A percentile compares a stretch with the other conserved stretches of the same genome.
Evolutionary conservation across 2,113 vertebrate species (phyloP).

Genomic region (Peromyscus leucopus): DNA sequence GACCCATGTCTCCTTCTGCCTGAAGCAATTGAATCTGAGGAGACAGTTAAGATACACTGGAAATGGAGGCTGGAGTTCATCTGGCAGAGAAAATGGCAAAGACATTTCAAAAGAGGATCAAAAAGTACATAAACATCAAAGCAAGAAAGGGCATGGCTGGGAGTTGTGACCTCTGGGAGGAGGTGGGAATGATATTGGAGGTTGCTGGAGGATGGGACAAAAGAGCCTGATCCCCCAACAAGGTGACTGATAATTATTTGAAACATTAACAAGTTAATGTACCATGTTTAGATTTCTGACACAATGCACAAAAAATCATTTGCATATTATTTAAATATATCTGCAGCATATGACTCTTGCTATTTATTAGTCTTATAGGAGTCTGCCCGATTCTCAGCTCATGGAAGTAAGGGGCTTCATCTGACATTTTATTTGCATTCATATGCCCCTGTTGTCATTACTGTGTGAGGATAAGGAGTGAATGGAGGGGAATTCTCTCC

Average conservation of each 20-base stretch:
- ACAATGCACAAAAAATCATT: neutral
- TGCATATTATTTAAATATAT: neutral
- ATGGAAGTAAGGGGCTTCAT: neutral
- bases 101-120: neutral
- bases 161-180: neutral
- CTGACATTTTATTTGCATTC: neutral
- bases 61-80: neutral
- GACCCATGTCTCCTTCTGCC: neutral
- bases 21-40: neutral
- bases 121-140: neutral
- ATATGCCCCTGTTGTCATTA: neutral
- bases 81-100: neutral
- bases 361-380: neutral
- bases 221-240: neutral
- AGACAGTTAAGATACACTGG: neutral
- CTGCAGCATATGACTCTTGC: neutral
- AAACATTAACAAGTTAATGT: neutral
- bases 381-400: neutral
- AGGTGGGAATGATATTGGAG: rapidly evolving
- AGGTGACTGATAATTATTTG: neutral
- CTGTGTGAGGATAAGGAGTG: neutral
- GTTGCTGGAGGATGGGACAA: neutral
- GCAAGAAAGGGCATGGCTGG: neutral
- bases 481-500: neutral
- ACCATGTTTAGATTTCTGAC: neutral